Evolutionary conservation across 1,140 invertebrate species (phyloP), one percentile per base, ranked within the genome.

Genomic region (Monochamus saltuarius): DNA sequence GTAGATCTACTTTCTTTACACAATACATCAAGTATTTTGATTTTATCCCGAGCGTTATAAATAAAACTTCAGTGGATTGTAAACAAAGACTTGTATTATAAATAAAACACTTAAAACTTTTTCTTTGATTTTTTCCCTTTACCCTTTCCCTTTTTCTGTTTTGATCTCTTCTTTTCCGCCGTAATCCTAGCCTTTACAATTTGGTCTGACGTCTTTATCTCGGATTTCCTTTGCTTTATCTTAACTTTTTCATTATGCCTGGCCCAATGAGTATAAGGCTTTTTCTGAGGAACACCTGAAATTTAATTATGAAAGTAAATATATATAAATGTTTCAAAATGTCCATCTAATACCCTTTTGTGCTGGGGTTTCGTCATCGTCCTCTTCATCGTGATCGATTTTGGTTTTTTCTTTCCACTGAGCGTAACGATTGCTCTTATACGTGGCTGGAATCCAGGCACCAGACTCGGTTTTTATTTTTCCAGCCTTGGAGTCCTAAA

Each of bases 381-480:
- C 78, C 29, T 85, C 81, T 43, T 80, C 74, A 8, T 78, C 77
- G 45, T 83, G 81, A 61, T 86, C 83, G 29, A 86, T 75, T 78
- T 94, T 93, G 38, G 84, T 89, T 65, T 89, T 90, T 59, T 92
- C 85, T 67, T 90, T 87, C 95, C 95, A 98, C 37, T 88, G 82
- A 46, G 86, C 84, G 76, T 98, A 99, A 61, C 89, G 81, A 62
- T 95, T 89, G 47, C 90, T 90, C 78, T 97, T 97, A 76, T 94
- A 99, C 0, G 91, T 90, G 0, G 95, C 94, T 2, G 94, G 87
- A 67, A 99, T 95, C 87, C 92, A 93, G 0, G 84, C 86, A 8
- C 97, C 97, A 54, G 92, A 95, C 79, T 99, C 97, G 2, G 96
- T 98, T 63, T 87, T 88, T 64, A 99, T 97, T 79, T 93, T 95